Percentiles rank a stretch among this genome's conserved stretches.
These are phyloP conservation scores for Eulemur rufifrons DNA, from an alignment of 2,113 vertebrate genomes.

Conservation along the genomic window DNA sequence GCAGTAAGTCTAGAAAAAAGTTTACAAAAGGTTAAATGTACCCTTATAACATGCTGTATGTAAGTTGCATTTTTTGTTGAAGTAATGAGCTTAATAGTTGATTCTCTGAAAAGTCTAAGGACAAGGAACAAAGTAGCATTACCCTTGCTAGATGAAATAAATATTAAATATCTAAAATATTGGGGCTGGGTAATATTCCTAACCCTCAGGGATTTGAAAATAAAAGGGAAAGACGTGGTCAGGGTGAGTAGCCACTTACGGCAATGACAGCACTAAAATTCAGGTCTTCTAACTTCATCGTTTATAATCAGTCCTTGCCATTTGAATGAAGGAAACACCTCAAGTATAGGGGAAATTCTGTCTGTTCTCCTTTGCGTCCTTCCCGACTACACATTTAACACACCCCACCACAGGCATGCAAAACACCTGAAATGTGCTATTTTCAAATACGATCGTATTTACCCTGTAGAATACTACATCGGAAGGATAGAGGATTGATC, in stretches of 20 bases:
- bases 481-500: neutral
- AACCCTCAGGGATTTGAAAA: neutral
- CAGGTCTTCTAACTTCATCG: neutral
- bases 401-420: neutral
- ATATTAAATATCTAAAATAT: neutral
- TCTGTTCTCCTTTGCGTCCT: neutral
- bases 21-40: neutral
- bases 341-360: neutral
- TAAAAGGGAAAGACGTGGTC: neutral
- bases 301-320: neutral
- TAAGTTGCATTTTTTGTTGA: neutral
- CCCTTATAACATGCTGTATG: neutral
- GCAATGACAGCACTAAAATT: neutral
- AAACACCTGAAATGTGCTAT: neutral
- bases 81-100: neutral
- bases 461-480: neutral
- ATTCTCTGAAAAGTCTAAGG: neutral
- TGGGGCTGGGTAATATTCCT: neutral
- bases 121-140: neutral
- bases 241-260: neutral
- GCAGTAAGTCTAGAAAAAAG: neutral
- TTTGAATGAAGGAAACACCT: neutral
- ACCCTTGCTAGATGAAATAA: neutral
- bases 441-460: neutral
- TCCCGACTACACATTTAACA: neutral